Evolutionary conservation across 1,140 invertebrate species (phyloP), one percentile per base, ranked within the genome.

Genomic region (Drosophila bipectinata): DNA sequence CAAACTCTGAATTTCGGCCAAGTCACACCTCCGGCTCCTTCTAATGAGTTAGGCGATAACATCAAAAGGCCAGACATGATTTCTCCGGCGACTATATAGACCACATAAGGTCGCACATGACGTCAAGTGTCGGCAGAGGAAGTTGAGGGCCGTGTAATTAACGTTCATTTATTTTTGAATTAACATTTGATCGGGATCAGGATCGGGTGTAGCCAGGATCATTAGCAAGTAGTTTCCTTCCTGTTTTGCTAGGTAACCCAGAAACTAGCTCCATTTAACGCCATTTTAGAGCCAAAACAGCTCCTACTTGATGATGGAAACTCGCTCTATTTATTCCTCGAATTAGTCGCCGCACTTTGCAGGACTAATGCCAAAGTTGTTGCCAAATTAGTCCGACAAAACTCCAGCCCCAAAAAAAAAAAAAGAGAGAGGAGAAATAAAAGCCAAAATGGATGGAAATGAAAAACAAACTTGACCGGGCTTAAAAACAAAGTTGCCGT

Each of bases 41-140:
- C 56, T 85, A 85, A 82, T 63, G 83, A 82, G 72, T 44, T 72
- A 14, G 44, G 72, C 82, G 87, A 90, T 90, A 90, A 83, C 76
- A 90, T 90, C 87, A 90, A 90, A 84, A 83, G 88, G 73, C 79
- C 68, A 90, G 88, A 90, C 79, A 90, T 90, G 82, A 90, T 90
- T 90, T 90, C 78, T 84, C 78, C 74, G 74, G 55, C 32, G 28
- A 30, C 28, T 49, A 44, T 41, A 37, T 47, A 32, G 9, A 9
- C 10, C 7, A 18, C 41, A 77, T 57, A 41, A 66, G 71, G 52
- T 47, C 62, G 59, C 68, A 54, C 45, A 72, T 48, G 14, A 53
- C 14, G 64, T 45, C 62, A 39, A 39, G 44, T 7, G 34, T 15
- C 15, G 15, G 15, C 15, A 15, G 15, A 60, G 28, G 41, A 74